Evolutionary conservation across 2,797 vertebrate species (phyloP), one percentile per base, ranked within the genome.

Genomic region (Podarcis siculus): DNA sequence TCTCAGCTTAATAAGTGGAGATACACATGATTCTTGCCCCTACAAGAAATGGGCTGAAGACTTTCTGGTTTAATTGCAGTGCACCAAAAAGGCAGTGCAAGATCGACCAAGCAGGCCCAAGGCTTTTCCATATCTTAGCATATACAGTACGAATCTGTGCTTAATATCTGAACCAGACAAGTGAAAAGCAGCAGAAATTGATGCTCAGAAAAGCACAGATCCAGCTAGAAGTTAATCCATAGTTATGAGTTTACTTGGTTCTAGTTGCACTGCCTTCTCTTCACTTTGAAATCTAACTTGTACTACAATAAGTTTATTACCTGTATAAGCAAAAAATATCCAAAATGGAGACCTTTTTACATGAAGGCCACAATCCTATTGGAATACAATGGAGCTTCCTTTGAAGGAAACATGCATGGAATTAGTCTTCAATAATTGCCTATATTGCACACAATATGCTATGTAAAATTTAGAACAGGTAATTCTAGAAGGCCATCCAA

Each of bases 171-270:
- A 77, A 77, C 19, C 13, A 39, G 30, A 61, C 19, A 32, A 5
- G 0, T 88, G 85, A 83, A 58, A 85, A 83, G 58, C 8, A 86
- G 58, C 30, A 84, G 69, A 82, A 80, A 15, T 55, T 76, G 86
- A 89, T 37, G 82, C 85, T 66, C 0, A 0, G 88, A 49, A n/a
- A 77, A 91, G 39, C 35, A 30, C 71, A 75, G 42, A 82, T 30
- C 45, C 4, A 8, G 83, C 86, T 91, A 64, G 39, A 90, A 95
- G 86, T 27, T 1, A 78, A 91, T 85, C 45, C 8, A 37, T 7
- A 27, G 1, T 0, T 90, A 92, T 21, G 27, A 35, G 87, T 80
- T 85, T 86, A 89, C 55, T 76, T 9, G 0, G 21, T 89, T 66
- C 49, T 39, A 82, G 78, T 5, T 84, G 49, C 30, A 72, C 17